Base-by-base conservation (phyloP, 2,113 vertebrate species). In the Salminus brasiliensis region DNA sequence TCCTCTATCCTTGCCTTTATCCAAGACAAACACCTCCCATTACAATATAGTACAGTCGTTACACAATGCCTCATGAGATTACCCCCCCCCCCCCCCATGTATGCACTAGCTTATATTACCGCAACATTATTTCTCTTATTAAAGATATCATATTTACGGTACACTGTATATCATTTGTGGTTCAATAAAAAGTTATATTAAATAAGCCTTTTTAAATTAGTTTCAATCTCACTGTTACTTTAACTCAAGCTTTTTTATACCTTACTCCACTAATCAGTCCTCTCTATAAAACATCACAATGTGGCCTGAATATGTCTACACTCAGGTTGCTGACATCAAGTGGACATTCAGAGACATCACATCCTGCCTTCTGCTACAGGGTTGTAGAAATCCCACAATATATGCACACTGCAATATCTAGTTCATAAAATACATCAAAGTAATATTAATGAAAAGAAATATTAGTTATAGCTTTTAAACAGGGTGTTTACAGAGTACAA, bases 251-350 rank as follows among this genome's bases (percentile, higher is more conserved):
- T n/a, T n/a, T n/a, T n/a, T n/a, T n/a, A n/a, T n/a, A n/a, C n/a
- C n/a, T n/a, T n/a, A n/a, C n/a, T n/a, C n/a, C n/a, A 11, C 10
- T 10, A 21, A 49, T 2, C 47, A 49, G 16, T 49, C 21, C n/a
- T 55, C 52, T 55, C n/a, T 25, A 8, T 66, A 29, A 36, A 15
- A 0, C 13, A 10, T n/a, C 2, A n/a, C 18, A 15, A 2, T 8
- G 32, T 62, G 1, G 6, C 32, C 32, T 66, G 32, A 21, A 18
- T 66, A 39, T 39, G 21, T 39, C 34, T 66, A 23, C 21, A 66
- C 4, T 39, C 18, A 39, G 29, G 7, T n/a, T 78, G 62, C 67
- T 72, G 76, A 79, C 76, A 79, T 63, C 76, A 63, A 36, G 76
- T 79, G 76, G 76, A 72, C 2, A 10, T 49, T 71, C 16, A 10